Base-by-base conservation (phyloP, 2,888 invertebrate genomes). In the Boloria euphrosyne region DNA sequence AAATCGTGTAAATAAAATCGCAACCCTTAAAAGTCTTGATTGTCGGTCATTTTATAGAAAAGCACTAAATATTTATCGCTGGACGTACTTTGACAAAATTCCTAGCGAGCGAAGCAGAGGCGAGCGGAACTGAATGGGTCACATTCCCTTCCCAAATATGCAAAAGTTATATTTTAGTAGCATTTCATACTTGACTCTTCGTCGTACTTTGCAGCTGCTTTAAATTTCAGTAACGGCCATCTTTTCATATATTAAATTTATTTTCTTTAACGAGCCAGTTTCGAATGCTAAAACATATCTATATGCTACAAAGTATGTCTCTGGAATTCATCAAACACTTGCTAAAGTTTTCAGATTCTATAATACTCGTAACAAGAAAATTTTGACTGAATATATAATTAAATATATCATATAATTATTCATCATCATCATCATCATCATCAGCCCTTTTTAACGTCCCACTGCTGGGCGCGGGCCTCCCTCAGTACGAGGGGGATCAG, bases 71-170 rank as follows among this genome's bases (percentile, higher is more conserved):
- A 75, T 74, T 76, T 74, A 72, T 75, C 75, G 73, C 68, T 71
- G 71, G 75, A 74, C 74, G 73, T 77, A 79, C 84, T 84, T 84
- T 85, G 82, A 83, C 78, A 83, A 87, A 84, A 87, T 87, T 85
- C 86, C 82, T 75, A 54, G 75, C 78, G 77, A 75, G 77, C 74
- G 72, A 70, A 71, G 70, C 71, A 74, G 74, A 74, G 76, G 75
- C 77, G 76, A 76, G 73, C 78, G 72, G 76, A 54, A 75, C 77
- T 79, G 78, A 80, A 81, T 80, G 79, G 79, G 78, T 77, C 76
- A 73, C 80, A 86, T 87, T 83, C 83, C 78, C 70, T 76, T 71
- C 72, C 71, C 76, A 79, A 82, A 81, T 81, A 82, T 82, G 81
- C 80, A 77, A 76, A 78, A 83, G 76, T 82, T 83, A 82, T 82